phyloP scores from a whole-genome alignment of 2,888 invertebrate species.

The Limenitis camilla region DNA sequence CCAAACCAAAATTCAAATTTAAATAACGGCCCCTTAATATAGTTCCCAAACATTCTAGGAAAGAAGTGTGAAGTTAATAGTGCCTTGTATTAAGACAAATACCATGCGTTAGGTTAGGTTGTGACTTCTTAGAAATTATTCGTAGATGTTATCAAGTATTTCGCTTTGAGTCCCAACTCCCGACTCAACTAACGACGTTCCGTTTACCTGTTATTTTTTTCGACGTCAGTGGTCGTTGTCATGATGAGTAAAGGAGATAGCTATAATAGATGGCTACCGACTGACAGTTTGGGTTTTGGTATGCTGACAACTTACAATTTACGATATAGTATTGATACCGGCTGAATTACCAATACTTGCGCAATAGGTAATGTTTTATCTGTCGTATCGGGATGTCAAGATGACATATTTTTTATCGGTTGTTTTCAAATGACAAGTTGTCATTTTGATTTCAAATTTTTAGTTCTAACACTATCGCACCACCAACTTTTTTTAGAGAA shows the following conservation, averaged over 20 bases:
- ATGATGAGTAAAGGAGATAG: constrained; percentile 52
- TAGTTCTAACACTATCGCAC: too few species aligned
- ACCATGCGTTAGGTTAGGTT: constrained; percentile 41
- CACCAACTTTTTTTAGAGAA: too few species aligned
- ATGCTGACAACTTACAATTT: constrained; percentile 29
- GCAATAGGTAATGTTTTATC: too few species aligned
- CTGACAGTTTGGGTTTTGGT: constrained; percentile 47
- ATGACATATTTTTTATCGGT: too few species aligned
- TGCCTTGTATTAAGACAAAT: constrained; percentile 41
- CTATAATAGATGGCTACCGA: constrained; percentile 64
- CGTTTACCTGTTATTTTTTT: constrained; percentile 58
- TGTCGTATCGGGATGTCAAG: too few species aligned
- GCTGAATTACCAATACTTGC: too few species aligned
- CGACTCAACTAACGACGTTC: constrained; percentile 65
- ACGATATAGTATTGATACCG: constrained; percentile 25
- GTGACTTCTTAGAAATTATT: constrained; percentile 62
- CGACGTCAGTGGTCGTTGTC: constrained; percentile 39
- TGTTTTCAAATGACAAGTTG: too few species aligned
- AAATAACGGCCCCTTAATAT: neutral
- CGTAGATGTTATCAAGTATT: constrained; percentile 57
- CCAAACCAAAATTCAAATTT: constrained; percentile 47
- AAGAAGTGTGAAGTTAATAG: constrained; percentile 63
- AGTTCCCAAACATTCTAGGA: constrained; percentile 36
- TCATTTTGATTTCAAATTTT: too few species aligned
- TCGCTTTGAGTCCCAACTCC: constrained; percentile 46